These are phyloP conservation scores for Heterocephalus glaber DNA, from an alignment of 2,113 vertebrate genomes.

Conservation along the genomic window DNA sequence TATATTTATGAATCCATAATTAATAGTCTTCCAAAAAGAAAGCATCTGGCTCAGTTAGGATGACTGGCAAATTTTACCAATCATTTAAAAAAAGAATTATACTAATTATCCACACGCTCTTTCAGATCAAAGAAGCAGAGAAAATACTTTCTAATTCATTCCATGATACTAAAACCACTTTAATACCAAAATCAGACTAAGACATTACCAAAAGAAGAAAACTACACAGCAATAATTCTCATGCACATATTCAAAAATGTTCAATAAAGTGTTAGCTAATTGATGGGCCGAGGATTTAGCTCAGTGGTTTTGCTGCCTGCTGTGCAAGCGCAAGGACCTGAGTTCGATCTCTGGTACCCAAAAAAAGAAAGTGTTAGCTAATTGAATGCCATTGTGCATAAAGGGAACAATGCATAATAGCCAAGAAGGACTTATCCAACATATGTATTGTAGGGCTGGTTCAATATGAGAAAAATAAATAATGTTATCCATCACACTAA, in stretches of 20 bases:
- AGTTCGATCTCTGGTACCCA: too few relatives aligned
- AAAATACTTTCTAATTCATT: background rate
- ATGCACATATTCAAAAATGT: background rate
- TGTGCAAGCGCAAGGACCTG: too few relatives aligned
- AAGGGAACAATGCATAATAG: background rate
- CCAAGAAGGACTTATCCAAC: background rate
- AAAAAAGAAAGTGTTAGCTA: background rate
- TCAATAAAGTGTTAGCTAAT: background rate
- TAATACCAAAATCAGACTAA: background rate
- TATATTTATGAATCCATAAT: background rate
- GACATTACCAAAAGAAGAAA: background rate
- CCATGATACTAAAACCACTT: background rate
- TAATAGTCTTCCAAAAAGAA: background rate
- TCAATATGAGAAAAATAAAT: background rate
- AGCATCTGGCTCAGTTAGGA: background rate
- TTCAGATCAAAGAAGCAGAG: background rate
- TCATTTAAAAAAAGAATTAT: background rate
- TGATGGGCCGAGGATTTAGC: too few relatives aligned
- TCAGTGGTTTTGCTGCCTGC: too few relatives aligned
- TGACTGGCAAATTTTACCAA: background rate
- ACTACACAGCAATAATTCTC: background rate
- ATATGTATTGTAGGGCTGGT: background rate
- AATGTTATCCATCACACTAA: background rate
- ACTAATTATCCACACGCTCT: background rate
- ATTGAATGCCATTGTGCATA: background rate